Evolutionary conservation across 37 sponge, comb jelly and placozoan genomes (phyloP).

Genomic region (Cliona cf. orientalis): DNA sequence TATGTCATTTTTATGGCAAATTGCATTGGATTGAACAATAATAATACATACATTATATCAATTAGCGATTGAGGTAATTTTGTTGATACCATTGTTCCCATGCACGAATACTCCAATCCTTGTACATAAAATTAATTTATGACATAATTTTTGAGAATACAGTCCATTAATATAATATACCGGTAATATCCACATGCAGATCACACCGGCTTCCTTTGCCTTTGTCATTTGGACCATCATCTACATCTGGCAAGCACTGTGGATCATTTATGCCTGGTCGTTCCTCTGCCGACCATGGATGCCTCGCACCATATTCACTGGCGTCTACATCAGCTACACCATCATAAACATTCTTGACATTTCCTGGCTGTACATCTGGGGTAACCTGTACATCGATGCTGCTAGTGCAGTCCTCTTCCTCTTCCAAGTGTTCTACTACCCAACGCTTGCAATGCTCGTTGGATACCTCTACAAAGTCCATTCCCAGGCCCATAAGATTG

Average conservation of each 20-base stretch:
- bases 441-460: background rate
- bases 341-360: slow-evolving; percentile 5
- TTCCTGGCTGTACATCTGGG: background rate
- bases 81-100: too few species aligned
- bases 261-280: slow-evolving; percentile 54
- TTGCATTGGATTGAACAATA: too few species aligned
- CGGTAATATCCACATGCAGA: too few species aligned
- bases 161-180: slow-evolving; percentile 17
- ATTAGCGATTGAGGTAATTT: too few species aligned
- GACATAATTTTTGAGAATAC: too few species aligned
- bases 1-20: too few species aligned
- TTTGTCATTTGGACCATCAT: slow-evolving; percentile 52
- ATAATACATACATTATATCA: too few species aligned
- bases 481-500: background rate
- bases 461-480: background rate
- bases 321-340: slow-evolving; percentile 17
- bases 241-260: slow-evolving; percentile 43
- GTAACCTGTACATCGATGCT: background rate
- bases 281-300: slow-evolving; percentile 36
- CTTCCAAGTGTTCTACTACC: background rate
- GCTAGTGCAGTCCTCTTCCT: background rate
- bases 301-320: slow-evolving; percentile 17
- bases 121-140: too few species aligned
- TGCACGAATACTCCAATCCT: too few species aligned
- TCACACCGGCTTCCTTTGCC: slow-evolving; percentile 50